Conservation (phyloP, 2,888 invertebrate species). For the Xestobium rufovillosum region DNA sequence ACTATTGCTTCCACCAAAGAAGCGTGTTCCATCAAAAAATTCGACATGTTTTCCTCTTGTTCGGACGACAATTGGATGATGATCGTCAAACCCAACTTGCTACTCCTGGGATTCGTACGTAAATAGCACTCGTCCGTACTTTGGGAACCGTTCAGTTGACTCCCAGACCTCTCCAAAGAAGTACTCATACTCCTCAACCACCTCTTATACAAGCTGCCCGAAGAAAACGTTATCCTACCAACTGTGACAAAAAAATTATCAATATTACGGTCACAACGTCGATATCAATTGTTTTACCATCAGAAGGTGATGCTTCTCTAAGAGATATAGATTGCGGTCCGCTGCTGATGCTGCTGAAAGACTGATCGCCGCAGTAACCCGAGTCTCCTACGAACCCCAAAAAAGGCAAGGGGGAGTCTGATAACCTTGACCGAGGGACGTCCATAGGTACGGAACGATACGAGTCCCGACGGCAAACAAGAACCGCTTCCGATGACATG, state of each 20-base stretch:
- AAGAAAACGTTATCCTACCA: conserved; percentile 44
- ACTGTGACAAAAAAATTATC: conserved; percentile 25
- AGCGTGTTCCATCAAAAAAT: conserved; percentile 74
- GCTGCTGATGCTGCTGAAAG: conserved; percentile 32
- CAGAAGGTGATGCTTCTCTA: conserved; percentile 5
- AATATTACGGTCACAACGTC: too few relatives aligned
- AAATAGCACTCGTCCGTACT: conserved; percentile 23
- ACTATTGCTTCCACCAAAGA: conserved; percentile 65
- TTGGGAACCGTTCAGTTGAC: conserved; percentile 25
- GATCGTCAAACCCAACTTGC: conserved; percentile 60
- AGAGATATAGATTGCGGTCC: conserved; percentile 30
- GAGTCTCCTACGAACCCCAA: conserved; percentile 35
- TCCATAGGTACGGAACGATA: conserved; percentile 31
- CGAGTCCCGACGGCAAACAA: too few relatives aligned
- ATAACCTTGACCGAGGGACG: conserved; percentile 25
- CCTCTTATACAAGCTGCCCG: conserved; percentile 46
- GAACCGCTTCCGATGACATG: too few relatives aligned
- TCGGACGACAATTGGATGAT: conserved; percentile 52
- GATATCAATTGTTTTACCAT: too few relatives aligned
- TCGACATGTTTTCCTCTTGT: conserved; percentile 57
- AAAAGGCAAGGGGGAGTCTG: conserved; percentile 18
- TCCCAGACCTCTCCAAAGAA: conserved; percentile 45
- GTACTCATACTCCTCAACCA: conserved; percentile 49
- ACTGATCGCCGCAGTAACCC: conserved; percentile 34
- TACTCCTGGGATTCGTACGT: conserved; percentile 27